Evolutionary conservation across 2,888 invertebrate genomes (phyloP).

Genomic region (Lydus trimaculatus): DNA sequence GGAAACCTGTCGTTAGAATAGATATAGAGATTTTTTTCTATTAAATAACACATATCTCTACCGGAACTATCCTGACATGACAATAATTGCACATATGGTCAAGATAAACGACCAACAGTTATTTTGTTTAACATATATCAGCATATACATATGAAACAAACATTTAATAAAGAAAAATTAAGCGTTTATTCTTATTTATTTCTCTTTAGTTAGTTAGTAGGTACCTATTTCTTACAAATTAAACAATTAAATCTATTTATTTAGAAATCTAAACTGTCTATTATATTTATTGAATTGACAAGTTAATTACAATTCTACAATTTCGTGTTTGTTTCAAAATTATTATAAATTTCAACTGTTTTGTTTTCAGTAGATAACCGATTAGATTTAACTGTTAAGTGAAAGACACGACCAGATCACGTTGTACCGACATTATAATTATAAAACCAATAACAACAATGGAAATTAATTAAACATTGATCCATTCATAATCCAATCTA

Average conservation of each 20-base stretch:
- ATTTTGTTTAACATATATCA: background rate
- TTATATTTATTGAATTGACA: slow-evolving; percentile 1
- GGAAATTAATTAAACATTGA: background rate
- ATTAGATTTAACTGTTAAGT: slow-evolving; percentile 4
- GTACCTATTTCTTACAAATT: too few species aligned
- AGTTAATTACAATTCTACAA: slow-evolving; percentile 4
- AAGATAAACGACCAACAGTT: slow-evolving; percentile 8
- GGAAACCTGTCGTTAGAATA: background rate
- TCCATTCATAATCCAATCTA: background rate
- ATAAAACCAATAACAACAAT: background rate
- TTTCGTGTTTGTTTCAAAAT: slow-evolving; percentile 6
- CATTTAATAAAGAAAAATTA: background rate
- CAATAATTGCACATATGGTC: slow-evolving; percentile 8
- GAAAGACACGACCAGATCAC: slow-evolving; percentile 5
- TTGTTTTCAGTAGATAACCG: background rate
- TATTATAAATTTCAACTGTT: background rate
- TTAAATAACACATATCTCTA: background rate
- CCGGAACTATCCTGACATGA: slow-evolving; percentile 7
- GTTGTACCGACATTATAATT: background rate
- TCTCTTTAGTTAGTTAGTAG: background rate
- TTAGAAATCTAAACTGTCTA: background rate
- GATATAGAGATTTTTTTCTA: background rate
- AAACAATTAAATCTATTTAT: slow-evolving; percentile 2
- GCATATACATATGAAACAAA: background rate
- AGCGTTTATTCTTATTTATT: background rate